Conservation (phyloP, 2,113 vertebrate genomes). For the Colossoma macropomum region DNA sequence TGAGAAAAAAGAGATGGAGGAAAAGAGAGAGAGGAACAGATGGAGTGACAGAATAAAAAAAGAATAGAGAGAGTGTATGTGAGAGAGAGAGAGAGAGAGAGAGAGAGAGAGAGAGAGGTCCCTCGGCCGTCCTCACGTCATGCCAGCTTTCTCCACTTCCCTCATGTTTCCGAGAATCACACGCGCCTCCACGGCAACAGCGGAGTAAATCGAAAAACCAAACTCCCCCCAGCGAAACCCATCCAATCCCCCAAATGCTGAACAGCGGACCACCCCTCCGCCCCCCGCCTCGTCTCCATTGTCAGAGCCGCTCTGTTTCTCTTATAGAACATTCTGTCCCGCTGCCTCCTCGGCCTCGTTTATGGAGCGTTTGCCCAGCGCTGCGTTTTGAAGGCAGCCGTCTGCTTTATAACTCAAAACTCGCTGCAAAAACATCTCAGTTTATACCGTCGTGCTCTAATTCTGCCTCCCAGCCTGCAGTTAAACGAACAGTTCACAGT, state of each 20-base stretch:
- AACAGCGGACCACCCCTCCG: slow-evolving; percentile 48
- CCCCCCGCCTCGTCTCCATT: slow-evolving; percentile 39
- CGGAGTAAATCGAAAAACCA: slow-evolving; percentile 53
- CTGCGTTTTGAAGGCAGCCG: slow-evolving; percentile 61
- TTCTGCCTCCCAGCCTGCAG: not conserved
- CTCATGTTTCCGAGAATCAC: slow-evolving; percentile 7
- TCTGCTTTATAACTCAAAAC: slow-evolving; percentile 64
- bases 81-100: not conserved
- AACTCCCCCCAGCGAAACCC: slow-evolving; percentile 3
- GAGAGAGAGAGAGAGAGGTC: not conserved
- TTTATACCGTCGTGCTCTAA: too few species aligned
- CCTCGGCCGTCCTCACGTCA: not conserved
- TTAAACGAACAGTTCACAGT: not conserved
- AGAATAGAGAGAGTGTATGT: slow-evolving; percentile 3
- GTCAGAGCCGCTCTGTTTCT: slow-evolving; percentile 38
- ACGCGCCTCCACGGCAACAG: slow-evolving; percentile 16
- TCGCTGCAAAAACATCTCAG: slow-evolving; percentile 62
- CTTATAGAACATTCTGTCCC: slow-evolving; percentile 55
- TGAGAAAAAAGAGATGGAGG: not conserved
- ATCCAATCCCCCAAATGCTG: slow-evolving; percentile 25
- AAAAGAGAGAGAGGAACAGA: too few species aligned
- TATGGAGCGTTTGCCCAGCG: slow-evolving; percentile 59
- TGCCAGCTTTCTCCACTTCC: slow-evolving; percentile 9
- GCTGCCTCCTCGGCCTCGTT: slow-evolving; percentile 57
- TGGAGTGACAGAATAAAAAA: not conserved